phyloP scores from a whole-genome alignment of 2,888 invertebrate species.

The Himalopsyche kuldschensis region DNA sequence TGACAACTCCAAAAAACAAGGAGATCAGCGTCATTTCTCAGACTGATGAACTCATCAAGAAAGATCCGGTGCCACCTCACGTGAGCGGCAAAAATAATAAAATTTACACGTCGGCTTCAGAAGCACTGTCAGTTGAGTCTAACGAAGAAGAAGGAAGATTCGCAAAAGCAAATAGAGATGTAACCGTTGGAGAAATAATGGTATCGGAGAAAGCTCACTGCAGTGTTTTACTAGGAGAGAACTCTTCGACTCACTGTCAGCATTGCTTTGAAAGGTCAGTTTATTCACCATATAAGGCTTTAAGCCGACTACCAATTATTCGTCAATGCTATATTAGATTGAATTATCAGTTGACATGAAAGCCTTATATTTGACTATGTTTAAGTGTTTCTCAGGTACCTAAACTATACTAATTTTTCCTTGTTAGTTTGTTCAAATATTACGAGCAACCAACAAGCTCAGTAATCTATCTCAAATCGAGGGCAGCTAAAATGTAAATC shows the following conservation, averaged over 20 bases:
- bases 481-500: no score
- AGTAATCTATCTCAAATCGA: no score
- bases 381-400: no score
- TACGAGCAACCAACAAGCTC: no score
- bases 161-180: conserved; percentile 69
- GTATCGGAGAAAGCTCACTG: conserved; percentile 74
- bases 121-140: conserved; percentile 65
- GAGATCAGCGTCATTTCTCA: conserved; percentile 11
- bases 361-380: no score
- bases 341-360: no score
- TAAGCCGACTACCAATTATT: no score
- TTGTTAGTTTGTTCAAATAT: no score
- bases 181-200: conserved; percentile 72
- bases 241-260: conserved; percentile 69
- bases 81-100: conserved; percentile 42
- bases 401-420: no score
- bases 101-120: conserved; percentile 62
- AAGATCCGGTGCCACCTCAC: conserved; percentile 35
- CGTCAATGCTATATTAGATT: no score
- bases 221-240: conserved; percentile 69
- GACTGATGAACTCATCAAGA: conserved; percentile 5
- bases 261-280: conserved; percentile 68
- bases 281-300: conserved; percentile 10
- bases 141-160: conserved; percentile 69
- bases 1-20: conserved; percentile 48